Evolutionary conservation across 2,113 vertebrate species (phyloP), one percentile per base, ranked within the genome.

Genomic region (Leptobrachium ailaonicum): DNA sequence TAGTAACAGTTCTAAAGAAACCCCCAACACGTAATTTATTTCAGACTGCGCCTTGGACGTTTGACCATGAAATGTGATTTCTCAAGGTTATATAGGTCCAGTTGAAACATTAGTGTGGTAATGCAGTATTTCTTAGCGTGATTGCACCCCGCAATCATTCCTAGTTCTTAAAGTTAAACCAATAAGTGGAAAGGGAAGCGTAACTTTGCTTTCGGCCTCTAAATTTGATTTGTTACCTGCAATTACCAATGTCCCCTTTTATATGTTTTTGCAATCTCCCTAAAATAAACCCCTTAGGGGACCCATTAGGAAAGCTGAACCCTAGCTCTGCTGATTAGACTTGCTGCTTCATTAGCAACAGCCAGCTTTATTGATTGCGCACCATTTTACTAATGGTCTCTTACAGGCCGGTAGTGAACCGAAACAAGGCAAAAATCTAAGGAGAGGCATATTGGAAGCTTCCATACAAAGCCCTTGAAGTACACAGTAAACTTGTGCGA

Each of bases 241-340:
- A 56, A 77, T 68, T 47, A 77, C 75, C 68, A 68, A 68, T 63
- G 66, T 77, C 58, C 41, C 47, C 43, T 76, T 14, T 56, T 60
- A 11, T 54, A 41, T 60, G 43, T 56, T 73, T 62, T n/a, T 73
- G 71, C 63, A 43, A 45, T 79, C 69, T 73, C 47, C 41, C 60
- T 44, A 71, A 58, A 63, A 62, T 8, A 40, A 20, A 70, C 45
- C 77, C 70, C 70, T 64, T 14, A 42, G 77, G 70, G 69, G 43
- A 2, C 11, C 44, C 44, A 73, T 53, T 67, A 73, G 71, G 56
- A 41, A 42, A 63, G 41, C 50, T 41, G 14, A 6, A 12, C 43
- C 47, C 12, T 66, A 67, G 63, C 40, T 71, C 44, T 42, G 54
- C 77, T 79, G 77, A 80, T 80, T 67, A 80, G 47, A n/a, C 63